Percentiles rank a stretch among this genome's conserved stretches.
Evolutionary conservation across 1,140 invertebrate species (phyloP).

Genomic region (Bombus fervidus): DNA sequence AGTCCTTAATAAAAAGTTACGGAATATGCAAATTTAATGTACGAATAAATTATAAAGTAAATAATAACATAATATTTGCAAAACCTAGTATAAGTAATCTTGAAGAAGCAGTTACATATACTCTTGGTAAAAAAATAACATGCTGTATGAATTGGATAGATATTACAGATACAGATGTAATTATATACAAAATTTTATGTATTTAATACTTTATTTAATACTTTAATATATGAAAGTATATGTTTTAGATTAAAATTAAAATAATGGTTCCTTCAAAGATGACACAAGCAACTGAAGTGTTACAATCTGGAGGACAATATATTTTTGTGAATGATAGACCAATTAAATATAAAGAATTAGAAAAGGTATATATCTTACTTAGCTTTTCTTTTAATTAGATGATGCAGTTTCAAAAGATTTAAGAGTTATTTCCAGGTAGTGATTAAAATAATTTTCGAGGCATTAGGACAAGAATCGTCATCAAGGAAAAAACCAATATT

Average conservation of each 20-base stretch:
- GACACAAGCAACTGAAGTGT: constrained; percentile 72
- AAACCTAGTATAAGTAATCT: constrained; percentile 80
- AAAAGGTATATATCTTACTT: constrained; percentile 81
- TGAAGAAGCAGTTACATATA: constrained; percentile 78
- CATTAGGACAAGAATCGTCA: constrained; percentile 66
- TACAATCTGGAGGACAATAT: constrained; percentile 73
- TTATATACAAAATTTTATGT: constrained; percentile 36
- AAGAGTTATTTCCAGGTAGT: constrained; percentile 74
- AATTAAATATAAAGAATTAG: constrained; percentile 83
- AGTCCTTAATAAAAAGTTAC: constrained; percentile 83
- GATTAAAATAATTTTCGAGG: constrained; percentile 71
- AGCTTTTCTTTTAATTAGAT: background rate
- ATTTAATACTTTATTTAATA: constrained; percentile 32
- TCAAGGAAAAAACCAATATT: constrained; percentile 79
- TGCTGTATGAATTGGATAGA: constrained; percentile 78
- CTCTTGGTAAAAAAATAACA: constrained; percentile 81
- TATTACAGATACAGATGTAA: constrained; percentile 64
- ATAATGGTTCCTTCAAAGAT: constrained; percentile 82
- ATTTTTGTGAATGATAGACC: constrained; percentile 85
- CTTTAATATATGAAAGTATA: constrained; percentile 8
- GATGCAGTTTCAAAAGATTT: background rate
- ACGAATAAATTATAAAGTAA: constrained; percentile 82
- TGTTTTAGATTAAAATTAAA: constrained; percentile 76
- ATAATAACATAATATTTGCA: constrained; percentile 83
- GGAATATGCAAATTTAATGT: constrained; percentile 83